Evolutionary conservation across 2,888 invertebrate genomes (phyloP).

Genomic region (Trachelus troglodyta): DNA sequence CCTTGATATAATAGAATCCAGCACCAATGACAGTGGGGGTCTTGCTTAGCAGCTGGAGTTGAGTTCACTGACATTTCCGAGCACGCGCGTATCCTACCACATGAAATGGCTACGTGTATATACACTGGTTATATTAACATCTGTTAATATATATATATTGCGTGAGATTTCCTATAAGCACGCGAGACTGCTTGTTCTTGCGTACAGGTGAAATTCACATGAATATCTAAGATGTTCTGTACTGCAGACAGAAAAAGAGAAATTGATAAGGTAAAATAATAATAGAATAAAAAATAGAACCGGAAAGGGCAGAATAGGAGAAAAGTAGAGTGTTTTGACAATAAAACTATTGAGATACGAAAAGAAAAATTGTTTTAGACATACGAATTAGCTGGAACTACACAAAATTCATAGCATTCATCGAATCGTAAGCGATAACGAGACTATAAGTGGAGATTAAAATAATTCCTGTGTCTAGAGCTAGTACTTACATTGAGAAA

Average conservation of each 20-base stretch:
- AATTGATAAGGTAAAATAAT: not conserved
- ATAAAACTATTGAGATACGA: not conserved
- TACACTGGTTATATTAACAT: not conserved
- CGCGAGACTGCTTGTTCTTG: not conserved
- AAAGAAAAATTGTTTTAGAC: not conserved
- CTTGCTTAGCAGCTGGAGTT: constrained; percentile 18
- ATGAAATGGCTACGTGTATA: not conserved
- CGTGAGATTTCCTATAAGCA: not conserved
- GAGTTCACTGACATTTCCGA: constrained; percentile 44
- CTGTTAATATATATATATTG: not conserved
- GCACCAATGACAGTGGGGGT: not conserved
- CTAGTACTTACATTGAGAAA: constrained; percentile 1
- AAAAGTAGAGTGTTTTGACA: not conserved
- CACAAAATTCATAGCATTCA: not conserved
- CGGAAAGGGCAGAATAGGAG: too few relatives aligned
- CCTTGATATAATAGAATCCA: not conserved
- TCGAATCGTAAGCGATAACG: not conserved
- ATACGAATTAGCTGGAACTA: not conserved
- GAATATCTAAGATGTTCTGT: not conserved
- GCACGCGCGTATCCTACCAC: constrained; percentile 33
- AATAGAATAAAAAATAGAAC: not conserved
- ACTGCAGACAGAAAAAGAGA: not conserved
- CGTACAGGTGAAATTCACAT: not conserved
- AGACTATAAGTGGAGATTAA: too few relatives aligned
- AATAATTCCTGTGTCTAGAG: constrained; percentile 23